Base-by-base conservation (phyloP, 1,140 invertebrate species). In the Sitobion miscanthi region DNA sequence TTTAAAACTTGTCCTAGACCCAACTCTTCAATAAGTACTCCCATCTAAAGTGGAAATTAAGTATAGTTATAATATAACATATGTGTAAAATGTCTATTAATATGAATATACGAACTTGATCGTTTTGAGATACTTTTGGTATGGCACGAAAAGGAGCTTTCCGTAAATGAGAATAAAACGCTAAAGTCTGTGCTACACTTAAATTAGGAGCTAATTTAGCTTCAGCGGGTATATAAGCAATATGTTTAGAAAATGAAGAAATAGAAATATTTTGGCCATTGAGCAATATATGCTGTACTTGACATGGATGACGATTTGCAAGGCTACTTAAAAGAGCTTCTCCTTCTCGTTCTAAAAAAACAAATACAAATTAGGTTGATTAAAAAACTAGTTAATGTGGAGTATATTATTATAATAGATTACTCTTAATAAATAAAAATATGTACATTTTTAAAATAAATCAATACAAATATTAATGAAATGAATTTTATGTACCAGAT, bases 21-120 rank as follows among this genome's bases (percentile, higher is more conserved):
- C 87, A 99, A 95, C 95, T 99, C 98, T 95, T 99, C 98, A 83
- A 99, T 97, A 23, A 98, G 95, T 38, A 98, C 96, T 94, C 97
- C 97, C 95, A 98, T 98, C 97, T 98, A 95, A 89, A 96, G 94
- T 95, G 94, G 83, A 42, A 83, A 62, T 57, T 69, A 2, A 93
- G 25, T 38, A 42, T 42, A 30, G 0, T 77, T 30, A 47, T 17
- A 25, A 45, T 25, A 38, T 14, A 47, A 25, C 17, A 9, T 17
- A 52, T 42, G 17, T 83, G 38, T 83, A 57, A 7, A 21, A 94
- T 91, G 20, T 21, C 0, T 49, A 69, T 17, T n/a, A 69, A 17
- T 47, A 82, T 38, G 25, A 14, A 90, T 62, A 21, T 86, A 91
- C 93, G 54, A 57, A 94, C 94, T 83, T 94, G 94, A 91, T 94